A percentile compares a stretch with the other conserved stretches of the same genome.
Evolutionary conservation across 2,113 vertebrate species (phyloP).

Genomic region (Hassar affinis): DNA sequence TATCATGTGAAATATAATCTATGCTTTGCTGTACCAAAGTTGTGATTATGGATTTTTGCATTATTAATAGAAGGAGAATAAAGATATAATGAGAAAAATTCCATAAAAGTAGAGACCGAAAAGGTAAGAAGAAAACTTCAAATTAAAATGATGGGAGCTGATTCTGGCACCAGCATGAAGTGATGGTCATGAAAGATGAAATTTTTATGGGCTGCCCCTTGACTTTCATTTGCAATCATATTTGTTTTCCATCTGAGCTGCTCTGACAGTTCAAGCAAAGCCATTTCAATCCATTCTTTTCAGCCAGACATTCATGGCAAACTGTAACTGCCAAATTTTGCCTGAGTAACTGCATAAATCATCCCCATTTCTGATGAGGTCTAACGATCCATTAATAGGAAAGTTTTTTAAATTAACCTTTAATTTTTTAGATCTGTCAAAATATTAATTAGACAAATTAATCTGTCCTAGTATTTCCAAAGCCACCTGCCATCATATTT

Average conservation of each 20-base stretch:
- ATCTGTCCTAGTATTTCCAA: neutral
- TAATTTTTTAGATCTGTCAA: neutral
- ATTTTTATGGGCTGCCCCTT: slow-evolving; percentile 34
- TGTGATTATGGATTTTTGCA: neutral
- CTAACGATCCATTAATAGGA: neutral
- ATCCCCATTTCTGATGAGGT: neutral
- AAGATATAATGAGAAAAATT: neutral
- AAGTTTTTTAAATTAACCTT: slow-evolving; percentile 15
- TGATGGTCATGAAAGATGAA: slow-evolving; percentile 27
- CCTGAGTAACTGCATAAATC: slow-evolving; percentile 13
- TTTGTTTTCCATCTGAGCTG: slow-evolving; percentile 21
- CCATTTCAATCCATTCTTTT: slow-evolving; percentile 8
- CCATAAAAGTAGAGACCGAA: neutral
- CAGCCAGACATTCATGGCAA: slow-evolving; percentile 8
- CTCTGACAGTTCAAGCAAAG: slow-evolving; percentile 11
- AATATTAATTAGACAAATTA: neutral
- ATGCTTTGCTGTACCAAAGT: neutral
- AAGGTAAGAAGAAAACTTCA: slow-evolving; percentile 3
- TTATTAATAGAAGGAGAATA: neutral
- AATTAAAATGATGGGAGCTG: slow-evolving; percentile 20
- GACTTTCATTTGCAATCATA: slow-evolving; percentile 43
- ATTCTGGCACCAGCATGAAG: slow-evolving; percentile 26
- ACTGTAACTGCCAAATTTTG: neutral
- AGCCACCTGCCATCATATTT: neutral
- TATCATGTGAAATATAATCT: neutral